Conservation (phyloP, 2,797 vertebrate species). For the Pachyuromys duprasi region DNA sequence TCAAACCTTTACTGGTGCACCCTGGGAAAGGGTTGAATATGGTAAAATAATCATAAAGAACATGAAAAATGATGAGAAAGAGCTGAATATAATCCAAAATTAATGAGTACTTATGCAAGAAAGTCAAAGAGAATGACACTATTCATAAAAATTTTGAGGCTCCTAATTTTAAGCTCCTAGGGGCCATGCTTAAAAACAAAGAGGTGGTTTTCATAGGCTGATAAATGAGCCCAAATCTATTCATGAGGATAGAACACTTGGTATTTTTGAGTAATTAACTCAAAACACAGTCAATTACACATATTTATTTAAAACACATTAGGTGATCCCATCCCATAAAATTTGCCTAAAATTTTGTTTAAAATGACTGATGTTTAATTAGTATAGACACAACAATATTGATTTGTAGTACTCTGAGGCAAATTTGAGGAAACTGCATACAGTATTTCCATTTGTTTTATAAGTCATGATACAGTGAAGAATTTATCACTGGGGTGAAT, state of each 20-base stretch:
- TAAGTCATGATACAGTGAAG: not conserved
- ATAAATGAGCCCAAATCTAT: not conserved
- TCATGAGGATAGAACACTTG: not conserved
- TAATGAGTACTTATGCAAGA: not conserved
- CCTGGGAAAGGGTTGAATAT: not conserved
- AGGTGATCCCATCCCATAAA: not conserved
- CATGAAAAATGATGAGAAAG: not conserved
- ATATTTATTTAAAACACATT: not conserved
- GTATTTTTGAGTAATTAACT: slow-evolving; percentile 12
- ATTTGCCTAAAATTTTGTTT: slow-evolving; percentile 7
- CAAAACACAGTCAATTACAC: not conserved
- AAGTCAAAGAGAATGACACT: not conserved
- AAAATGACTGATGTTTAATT: not conserved
- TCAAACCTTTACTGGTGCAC: not conserved
- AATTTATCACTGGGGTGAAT: not conserved
- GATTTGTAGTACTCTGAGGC: not conserved
- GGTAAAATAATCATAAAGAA: not conserved
- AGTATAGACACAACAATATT: not conserved
- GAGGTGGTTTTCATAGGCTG: not conserved
- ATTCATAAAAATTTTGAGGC: not conserved
- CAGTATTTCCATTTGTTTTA: not conserved
- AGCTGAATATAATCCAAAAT: not conserved
- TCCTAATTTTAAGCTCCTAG: not conserved
- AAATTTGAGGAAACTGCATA: not conserved
- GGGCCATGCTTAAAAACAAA: not conserved